Base-by-base conservation (phyloP, 2,113 vertebrate species). In the Oxyura jamaicensis region DNA sequence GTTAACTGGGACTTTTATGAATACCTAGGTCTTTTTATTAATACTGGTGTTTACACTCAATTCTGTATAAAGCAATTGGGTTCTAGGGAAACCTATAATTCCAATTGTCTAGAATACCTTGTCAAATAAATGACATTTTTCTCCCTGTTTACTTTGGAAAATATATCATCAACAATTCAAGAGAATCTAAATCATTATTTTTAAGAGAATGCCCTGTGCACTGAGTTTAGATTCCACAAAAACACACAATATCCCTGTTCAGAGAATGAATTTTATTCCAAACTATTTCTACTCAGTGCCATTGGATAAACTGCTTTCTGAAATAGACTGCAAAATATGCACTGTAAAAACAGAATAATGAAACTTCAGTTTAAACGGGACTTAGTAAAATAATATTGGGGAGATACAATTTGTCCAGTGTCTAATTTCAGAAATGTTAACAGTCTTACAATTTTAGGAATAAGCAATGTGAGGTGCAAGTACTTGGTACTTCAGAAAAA, bases 71-170 rank as follows among this genome's bases (percentile, higher is more conserved):
- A 76, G 33, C 10, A 11, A 29, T 13, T 26, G 21, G 33, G 35
- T 76, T 69, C 74, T 77, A 90, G 66, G 60, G 69, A 88, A 94
- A 88, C 83, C 21, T 11, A 90, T 82, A 35, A 36, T 29, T 65
- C 52, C 2, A 6, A 16, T 23, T 90, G 56, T 68, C 90, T 93
- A 77, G 58, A 96, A 92, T 17, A 78, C 26, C 33, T 58, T 81
- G 73, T 87, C 82, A 90, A 91, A 83, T 46, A 89, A 83, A 91
- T n/a, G 76, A 22, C 48, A 58, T 59, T 83, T 86, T 48, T 91
- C 52, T 92, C 91, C 42, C 56, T 81, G 58, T 90, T 96, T 93
- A 60, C 69, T 89, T 92, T 86, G 92, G 88, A 81, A 94, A 95
- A 96, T 0, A 2, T 74, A 41, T 17, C 75, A 39, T 3, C 3